Evolutionary conservation across 64 coral and sea anemone species (phyloP), one percentile per base, ranked within the genome.

Genomic region (Hydrozoanthus tunicans): DNA sequence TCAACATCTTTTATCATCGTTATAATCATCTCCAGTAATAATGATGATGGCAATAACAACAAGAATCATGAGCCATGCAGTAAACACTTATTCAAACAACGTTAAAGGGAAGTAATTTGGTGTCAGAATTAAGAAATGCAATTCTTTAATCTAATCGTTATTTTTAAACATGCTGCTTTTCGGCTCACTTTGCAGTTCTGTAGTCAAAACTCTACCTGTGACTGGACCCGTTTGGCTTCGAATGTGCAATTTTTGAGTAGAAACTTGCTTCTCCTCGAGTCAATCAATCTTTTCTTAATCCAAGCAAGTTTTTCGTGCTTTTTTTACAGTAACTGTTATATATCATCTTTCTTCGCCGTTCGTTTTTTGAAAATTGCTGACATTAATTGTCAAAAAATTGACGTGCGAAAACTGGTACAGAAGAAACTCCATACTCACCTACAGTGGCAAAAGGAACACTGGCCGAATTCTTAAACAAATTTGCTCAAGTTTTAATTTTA

Each of bases 181-280:
- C 64, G 64, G 64, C 64, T 68, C 5, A 68, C 64, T 68, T 12
- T 68, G 64, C 64, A 68, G 64, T 68, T 68, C 64, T 68, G 64
- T 68, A 68, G 10, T 68, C 64, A 43, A 43, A 43, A 43, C 32
- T 43, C 32, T 68, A 68, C 64, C 64, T 12, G 64, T 68, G 64
- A 12, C 64, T 68, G 64, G 64, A 68, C 64, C 7, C 64, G 64
- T 68, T 68, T 68, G 64, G 64, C 10, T 68, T 68, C 64, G 64
- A 68, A 68, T 68, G 64, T 68, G 64, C 64, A 68, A 68, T 68
- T 68, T 68, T 68, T 68, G 64, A 68, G 64, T 68, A 68, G 7
- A 43, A 43, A 43, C 32, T 43, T 43, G 32, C 32, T 43, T 43
- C 2, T 43, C 32, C 32, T 68, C 64, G 64, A 68, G 64, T 15